Evolutionary conservation across 23 tunicate species (phyloP), one percentile per base, ranked within the genome.

Genomic region (Halocynthia roretzi): DNA sequence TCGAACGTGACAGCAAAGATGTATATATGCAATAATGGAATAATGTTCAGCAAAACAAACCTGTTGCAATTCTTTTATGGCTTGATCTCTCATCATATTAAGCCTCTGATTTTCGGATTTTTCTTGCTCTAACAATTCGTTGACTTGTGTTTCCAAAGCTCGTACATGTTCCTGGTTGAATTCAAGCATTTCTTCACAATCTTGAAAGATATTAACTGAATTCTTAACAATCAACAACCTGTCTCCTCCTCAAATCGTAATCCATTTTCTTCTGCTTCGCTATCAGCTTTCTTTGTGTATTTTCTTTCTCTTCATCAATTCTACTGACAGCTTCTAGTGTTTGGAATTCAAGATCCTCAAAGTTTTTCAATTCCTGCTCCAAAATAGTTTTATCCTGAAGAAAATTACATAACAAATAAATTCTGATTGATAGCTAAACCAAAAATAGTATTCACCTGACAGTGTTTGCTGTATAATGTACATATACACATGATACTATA

Each of bases 291-390:
- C 68, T 72, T 61, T 92, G 92, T 44, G 54, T 73, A 21, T 73
- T 71, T 71, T 92, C 92, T 67, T 92, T 86, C 10, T 86, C 88
- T 49, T 92, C 98, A 68, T 92, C 98, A 74, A 92, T 56, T 54
- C 80, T 74, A 55, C 92, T 92, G 67, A 86, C 54, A 49, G 73
- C 80, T 67, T 92, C 98, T 53, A 92, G 72, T 14, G 92, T 81
- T 58, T 92, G 90, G 64, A 92, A 92, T 67, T 92, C 98, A 12
- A 80, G 67, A 69, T 92, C 98, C 62, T 92, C 98, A 75, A 86
- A 86, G 6, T 81, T 81, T 61, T 52, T 77, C 63, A 76, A 19
- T 44, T 91, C 90, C 56, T 91, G 90, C 57, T 83, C 87, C 77
- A 83, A 50, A 23, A 76, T 77, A 54, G 81, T 85, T 60, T 92